A percentile compares a stretch with the other conserved stretches of the same genome.
Conservation (phyloP, 2,113 vertebrate genomes). For the Solenodon paradoxus region DNA sequence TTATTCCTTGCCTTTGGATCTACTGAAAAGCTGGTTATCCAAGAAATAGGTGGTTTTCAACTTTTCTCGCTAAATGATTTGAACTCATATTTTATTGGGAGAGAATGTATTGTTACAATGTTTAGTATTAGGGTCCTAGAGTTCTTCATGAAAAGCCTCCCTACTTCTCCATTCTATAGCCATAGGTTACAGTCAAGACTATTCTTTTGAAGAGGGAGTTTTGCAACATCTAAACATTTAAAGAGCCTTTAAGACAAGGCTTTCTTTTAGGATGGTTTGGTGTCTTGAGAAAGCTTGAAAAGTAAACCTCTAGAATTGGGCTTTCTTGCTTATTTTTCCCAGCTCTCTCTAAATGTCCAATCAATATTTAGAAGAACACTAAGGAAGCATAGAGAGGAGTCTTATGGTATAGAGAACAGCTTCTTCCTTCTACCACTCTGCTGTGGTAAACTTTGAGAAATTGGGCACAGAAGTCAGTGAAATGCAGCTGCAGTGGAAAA, state of each 20-base stretch:
- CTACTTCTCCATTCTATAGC: too few relatives aligned
- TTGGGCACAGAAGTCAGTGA: neutral
- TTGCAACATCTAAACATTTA: neutral
- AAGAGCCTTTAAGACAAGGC: neutral
- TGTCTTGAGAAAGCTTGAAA: constrained; percentile 33
- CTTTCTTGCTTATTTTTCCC: neutral
- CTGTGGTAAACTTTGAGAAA: neutral
- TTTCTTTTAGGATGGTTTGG: neutral
- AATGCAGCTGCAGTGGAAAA: neutral
- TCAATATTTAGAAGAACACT: neutral
- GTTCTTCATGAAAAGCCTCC: too few relatives aligned
- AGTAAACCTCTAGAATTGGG: neutral
- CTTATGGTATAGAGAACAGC: neutral
- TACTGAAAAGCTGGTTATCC: too few relatives aligned
- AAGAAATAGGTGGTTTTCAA: too few relatives aligned
- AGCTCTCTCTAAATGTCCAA: neutral
- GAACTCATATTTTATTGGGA: too few relatives aligned
- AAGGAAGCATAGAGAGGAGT: neutral
- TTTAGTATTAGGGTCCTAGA: too few relatives aligned
- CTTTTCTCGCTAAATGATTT: too few relatives aligned
- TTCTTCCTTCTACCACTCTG: neutral
- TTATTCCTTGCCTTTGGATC: too few relatives aligned
- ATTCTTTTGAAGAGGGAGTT: constrained; percentile 11
- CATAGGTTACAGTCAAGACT: neutral
- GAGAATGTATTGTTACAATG: too few relatives aligned